Conservation (phyloP, 2,797 vertebrate genomes). For the Xerus rutilus region DNA sequence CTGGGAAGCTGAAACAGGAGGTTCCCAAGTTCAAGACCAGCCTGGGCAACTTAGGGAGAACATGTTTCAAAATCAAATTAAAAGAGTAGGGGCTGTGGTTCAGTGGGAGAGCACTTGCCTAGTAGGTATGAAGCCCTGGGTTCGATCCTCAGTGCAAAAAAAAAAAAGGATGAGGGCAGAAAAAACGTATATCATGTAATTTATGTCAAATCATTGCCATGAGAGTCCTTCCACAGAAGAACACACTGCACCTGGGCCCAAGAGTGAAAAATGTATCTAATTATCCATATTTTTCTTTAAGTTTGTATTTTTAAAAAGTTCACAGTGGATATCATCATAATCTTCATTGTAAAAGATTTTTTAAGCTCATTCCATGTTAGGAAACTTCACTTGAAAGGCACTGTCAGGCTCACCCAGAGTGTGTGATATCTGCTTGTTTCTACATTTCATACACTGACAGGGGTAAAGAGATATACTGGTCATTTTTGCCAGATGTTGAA, state of each 20-base stretch:
- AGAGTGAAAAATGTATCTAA: background rate
- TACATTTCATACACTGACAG: background rate
- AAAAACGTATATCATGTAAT: background rate
- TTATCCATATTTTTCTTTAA: background rate
- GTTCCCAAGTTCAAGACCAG: background rate
- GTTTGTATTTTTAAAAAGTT: background rate
- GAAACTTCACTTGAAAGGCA: conserved; percentile 25
- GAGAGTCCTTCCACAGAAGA: conserved; percentile 5
- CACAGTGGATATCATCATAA: background rate
- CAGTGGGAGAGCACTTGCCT: background rate
- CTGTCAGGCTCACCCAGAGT: background rate
- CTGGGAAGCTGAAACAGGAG: background rate
- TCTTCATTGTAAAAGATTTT: conserved; percentile 5
- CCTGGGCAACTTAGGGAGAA: background rate
- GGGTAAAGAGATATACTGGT: background rate
- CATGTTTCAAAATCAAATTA: background rate
- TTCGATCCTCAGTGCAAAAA: background rate
- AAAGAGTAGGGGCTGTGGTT: no score
- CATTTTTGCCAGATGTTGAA: background rate
- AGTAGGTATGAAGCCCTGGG: background rate
- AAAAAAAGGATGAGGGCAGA: background rate
- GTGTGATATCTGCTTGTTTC: background rate
- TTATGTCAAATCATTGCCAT: conserved; percentile 6
- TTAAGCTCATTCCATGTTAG: background rate
- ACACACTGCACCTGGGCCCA: background rate